A percentile compares a stretch with the other conserved stretches of the same genome.
Evolutionary conservation across 2,888 invertebrate species (phyloP).

Genomic region (Entomobrya multifasciata): DNA sequence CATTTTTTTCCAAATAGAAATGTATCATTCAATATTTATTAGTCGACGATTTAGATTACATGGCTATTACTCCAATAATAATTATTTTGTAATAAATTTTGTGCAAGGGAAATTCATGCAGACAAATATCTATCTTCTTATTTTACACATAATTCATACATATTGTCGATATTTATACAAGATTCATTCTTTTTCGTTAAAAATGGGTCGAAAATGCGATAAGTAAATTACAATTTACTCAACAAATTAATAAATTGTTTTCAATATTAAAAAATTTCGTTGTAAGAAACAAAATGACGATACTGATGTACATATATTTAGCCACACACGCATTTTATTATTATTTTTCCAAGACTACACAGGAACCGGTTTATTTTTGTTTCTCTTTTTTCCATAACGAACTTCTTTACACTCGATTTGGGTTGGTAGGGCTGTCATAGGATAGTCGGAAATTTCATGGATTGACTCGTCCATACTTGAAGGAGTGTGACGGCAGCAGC

Average conservation of each 20-base stretch:
- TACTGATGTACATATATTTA: background rate
- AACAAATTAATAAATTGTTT: no score
- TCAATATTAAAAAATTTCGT: no score
- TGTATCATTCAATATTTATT: no score
- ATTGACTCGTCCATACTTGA: constrained; percentile 62
- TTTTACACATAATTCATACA: no score
- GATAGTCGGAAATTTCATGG: constrained; percentile 70
- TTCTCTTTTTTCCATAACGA: constrained; percentile 14
- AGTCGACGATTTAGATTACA: no score
- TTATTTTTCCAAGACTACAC: constrained; percentile 50
- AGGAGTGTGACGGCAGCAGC: constrained; percentile 47
- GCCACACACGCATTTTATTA: no score
- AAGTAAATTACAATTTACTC: background rate
- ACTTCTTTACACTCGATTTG: constrained; percentile 62
- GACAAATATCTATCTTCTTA: no score
- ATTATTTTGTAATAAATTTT: no score
- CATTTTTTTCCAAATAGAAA: no score
- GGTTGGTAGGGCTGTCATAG: constrained; percentile 58
- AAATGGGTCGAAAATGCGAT: background rate
- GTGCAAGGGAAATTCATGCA: no score
- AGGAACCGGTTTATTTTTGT: constrained; percentile 51
- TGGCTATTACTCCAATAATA: no score
- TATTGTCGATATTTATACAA: background rate
- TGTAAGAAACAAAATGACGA: background rate
- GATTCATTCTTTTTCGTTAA: background rate